Base-by-base conservation (phyloP, 2,888 invertebrate genomes). In the Parelbella ahira region DNA sequence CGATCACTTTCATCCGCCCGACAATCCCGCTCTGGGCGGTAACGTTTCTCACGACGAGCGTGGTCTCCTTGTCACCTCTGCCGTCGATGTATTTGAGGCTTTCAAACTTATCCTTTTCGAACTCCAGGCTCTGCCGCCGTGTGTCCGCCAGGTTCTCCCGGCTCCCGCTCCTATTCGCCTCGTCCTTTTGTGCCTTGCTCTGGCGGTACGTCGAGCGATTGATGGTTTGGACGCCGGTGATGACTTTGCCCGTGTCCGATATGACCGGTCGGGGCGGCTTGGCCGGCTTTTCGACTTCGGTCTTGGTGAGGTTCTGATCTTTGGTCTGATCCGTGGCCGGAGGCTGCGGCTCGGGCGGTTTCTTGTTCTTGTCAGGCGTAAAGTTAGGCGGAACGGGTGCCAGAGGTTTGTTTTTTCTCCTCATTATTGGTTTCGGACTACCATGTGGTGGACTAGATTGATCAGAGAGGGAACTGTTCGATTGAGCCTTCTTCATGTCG, bases 321-420 rank as follows among this genome's bases (percentile, higher is more conserved):
- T 44, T 68, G 2, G 50, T 25, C 11, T 52, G 37, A 10, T 66
- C 68, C 0, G 52, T 51, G 2, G 53, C 46, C 32, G 63, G 63
- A 1, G 64, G 60, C 20, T 69, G 74, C 1, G 60, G 51, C 28
- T 80, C 81, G 0, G 54, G 53, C 47, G 54, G 54, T 47, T 72
- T 78, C 44, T 68, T 76, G 39, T 60, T 77, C 49, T 88, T 88
- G 48, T 89, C 89, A 0, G 89, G 88, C 1, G 88, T 88, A 48
- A 88, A 89, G 51, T 89, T 89, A 2, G 92, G 92, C 20, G 93
- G 93, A 6, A 91, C 91, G 1, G 93, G 93, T 0, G 93, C 93
- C 18, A 89, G 79, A 2, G 93, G 93, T 64, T 94, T 94, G 57
- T 93, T 92, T 75, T 94, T 94, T 58, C 93, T 89, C 44, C 94